Evolutionary conservation across 2,888 invertebrate species (phyloP).

Genomic region (Pyrrhia umbra): DNA sequence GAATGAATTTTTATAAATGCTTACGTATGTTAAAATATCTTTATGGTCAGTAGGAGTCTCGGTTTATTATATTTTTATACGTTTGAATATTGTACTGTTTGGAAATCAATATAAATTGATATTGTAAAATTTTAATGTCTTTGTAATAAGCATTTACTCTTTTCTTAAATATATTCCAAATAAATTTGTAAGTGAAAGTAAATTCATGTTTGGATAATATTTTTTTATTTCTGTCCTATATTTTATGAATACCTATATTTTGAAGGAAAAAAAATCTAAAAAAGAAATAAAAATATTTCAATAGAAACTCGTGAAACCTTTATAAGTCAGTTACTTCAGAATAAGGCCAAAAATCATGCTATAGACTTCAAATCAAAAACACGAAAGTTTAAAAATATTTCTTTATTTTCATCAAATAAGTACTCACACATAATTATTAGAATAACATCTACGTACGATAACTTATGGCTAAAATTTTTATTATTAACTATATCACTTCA

Average conservation of each 20-base stretch:
- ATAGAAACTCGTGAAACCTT: no score
- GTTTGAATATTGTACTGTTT: constrained; percentile 36
- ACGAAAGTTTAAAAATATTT: constrained; percentile 42
- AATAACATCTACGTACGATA: constrained; percentile 48
- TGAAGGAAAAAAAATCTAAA: no score
- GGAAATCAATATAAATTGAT: constrained; percentile 30
- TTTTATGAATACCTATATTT: no score
- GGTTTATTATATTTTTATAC: constrained; percentile 57
- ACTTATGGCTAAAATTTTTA: constrained; percentile 42
- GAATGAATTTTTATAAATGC: constrained; percentile 25
- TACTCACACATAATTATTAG: constrained; percentile 54
- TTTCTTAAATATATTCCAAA: constrained; percentile 36
- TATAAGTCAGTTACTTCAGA: no score
- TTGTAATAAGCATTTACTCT: constrained; percentile 23
- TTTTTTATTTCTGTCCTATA: neutral
- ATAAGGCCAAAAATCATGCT: neutral
- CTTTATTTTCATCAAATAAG: constrained; percentile 63
- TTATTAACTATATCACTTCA: constrained; percentile 45
- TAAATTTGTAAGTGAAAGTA: constrained; percentile 44
- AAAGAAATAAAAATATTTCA: no score
- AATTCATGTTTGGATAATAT: constrained; percentile 40
- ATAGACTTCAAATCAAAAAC: neutral
- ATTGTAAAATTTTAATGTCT: constrained; percentile 23
- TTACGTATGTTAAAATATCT: constrained; percentile 37
- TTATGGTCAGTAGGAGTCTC: constrained; percentile 32